Evolutionary conservation across 2,797 vertebrate genomes (phyloP).

Genomic region (Orestias chungarensis): DNA sequence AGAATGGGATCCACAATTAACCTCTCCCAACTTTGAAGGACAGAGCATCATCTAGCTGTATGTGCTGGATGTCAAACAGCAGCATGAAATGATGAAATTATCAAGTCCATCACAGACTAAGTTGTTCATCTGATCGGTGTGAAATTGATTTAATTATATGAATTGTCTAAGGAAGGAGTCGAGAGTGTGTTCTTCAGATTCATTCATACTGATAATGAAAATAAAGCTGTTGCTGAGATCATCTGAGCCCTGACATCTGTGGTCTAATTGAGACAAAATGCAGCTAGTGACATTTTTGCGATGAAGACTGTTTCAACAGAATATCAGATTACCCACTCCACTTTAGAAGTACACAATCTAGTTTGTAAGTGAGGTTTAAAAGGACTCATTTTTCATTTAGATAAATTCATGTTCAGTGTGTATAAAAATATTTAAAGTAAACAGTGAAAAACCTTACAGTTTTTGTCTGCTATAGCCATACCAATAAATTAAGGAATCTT

Average conservation of each 20-base stretch:
- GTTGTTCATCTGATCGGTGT: constrained; percentile 27
- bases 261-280: constrained; percentile 29
- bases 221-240: constrained; percentile 32
- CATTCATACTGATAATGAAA: constrained; percentile 44
- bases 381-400: neutral
- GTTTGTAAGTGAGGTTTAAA: neutral
- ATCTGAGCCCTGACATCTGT: constrained; percentile 24
- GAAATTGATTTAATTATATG: constrained; percentile 46
- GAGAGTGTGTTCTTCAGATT: constrained; percentile 37
- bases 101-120: constrained; percentile 29
- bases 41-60: neutral
- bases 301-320: constrained; percentile 1
- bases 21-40: neutral
- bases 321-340: neutral
- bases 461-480: no score
- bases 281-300: constrained; percentile 3
- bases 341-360: constrained; percentile 1
- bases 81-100: constrained; percentile 37
- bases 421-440: neutral
- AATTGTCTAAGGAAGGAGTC: constrained; percentile 29
- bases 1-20: neutral
- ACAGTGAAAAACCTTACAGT: no score
- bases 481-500: neutral
- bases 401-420: neutral
- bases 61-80: constrained; percentile 18